Percentiles rank a stretch among this genome's conserved stretches.
phyloP scores from a whole-genome alignment of 2,113 vertebrate species.

The Megaceryle maxima region DNA sequence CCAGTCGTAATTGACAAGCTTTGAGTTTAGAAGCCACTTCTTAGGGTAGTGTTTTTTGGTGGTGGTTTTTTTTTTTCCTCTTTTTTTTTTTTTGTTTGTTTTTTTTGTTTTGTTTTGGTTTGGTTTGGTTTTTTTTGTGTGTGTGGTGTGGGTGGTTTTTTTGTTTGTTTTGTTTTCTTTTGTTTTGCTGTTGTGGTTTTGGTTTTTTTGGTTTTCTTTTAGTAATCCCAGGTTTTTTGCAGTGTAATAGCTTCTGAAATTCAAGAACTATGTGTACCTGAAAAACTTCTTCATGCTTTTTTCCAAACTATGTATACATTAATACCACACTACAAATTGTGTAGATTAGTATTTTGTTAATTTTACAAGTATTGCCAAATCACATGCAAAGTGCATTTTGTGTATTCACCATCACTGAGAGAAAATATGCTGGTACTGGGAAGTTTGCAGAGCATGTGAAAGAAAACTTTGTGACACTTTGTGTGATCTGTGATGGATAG shows the following conservation, averaged over 20 bases:
- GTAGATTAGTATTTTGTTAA: not conserved
- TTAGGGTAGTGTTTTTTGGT: not conserved
- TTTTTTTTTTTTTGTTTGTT: not conserved
- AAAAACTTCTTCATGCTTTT: not conserved
- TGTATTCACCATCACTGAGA: not conserved
- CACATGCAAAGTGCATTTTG: not conserved
- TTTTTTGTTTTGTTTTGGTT: not conserved
- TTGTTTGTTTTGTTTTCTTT: not conserved
- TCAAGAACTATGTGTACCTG: not conserved
- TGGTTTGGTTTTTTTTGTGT: not conserved
- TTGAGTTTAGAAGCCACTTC: not conserved
- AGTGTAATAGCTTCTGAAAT: not conserved
- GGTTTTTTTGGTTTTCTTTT: not conserved
- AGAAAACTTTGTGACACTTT: not conserved
- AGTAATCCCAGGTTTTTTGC: not conserved
- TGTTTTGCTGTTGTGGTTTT: not conserved
- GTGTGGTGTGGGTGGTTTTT: not conserved
- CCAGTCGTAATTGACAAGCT: not conserved
- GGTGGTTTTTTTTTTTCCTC: not conserved
- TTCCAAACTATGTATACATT: not conserved
- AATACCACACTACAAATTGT: fast-evolving
- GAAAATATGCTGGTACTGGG: not conserved
- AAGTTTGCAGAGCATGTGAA: not conserved
- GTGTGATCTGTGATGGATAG: not conserved
- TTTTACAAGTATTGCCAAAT: not conserved